A percentile compares a stretch with the other conserved stretches of the same genome.
Evolutionary conservation across 2,888 invertebrate genomes (phyloP).

Genomic region (Andrena marginata): DNA sequence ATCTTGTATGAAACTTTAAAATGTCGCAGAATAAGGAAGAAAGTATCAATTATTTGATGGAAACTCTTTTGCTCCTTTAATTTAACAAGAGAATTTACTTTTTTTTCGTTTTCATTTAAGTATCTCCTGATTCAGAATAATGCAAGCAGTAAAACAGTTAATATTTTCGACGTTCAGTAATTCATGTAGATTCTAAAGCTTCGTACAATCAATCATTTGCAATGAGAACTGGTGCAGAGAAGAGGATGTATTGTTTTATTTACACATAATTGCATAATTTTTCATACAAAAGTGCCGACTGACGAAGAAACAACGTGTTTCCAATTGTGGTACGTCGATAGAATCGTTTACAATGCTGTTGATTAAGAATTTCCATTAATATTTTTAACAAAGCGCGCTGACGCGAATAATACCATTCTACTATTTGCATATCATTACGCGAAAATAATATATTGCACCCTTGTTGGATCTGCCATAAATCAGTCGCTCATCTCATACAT

Average conservation of each 20-base stretch:
- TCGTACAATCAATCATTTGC: background rate
- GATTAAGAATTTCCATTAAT: background rate
- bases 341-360: background rate
- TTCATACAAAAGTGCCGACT: background rate
- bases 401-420: background rate
- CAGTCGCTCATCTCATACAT: background rate
- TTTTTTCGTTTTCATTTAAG: too few relatives aligned
- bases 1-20: too few relatives aligned
- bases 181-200: background rate
- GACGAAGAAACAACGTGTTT: background rate
- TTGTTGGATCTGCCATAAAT: constrained; percentile 5
- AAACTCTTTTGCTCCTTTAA: too few relatives aligned
- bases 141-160: background rate
- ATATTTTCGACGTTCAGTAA: background rate
- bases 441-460: background rate
- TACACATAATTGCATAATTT: too few relatives aligned
- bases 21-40: too few relatives aligned
- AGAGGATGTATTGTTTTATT: too few relatives aligned
- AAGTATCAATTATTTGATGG: too few relatives aligned
- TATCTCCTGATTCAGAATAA: too few relatives aligned
- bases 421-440: constrained; percentile 7
- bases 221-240: too few relatives aligned
- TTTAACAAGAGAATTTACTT: too few relatives aligned
- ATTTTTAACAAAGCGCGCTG: background rate
- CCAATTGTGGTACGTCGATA: background rate